Percentiles rank a stretch among this genome's conserved stretches.
Conservation (phyloP, 2,888 invertebrate genomes). For the Meliscaeva auricollis region DNA sequence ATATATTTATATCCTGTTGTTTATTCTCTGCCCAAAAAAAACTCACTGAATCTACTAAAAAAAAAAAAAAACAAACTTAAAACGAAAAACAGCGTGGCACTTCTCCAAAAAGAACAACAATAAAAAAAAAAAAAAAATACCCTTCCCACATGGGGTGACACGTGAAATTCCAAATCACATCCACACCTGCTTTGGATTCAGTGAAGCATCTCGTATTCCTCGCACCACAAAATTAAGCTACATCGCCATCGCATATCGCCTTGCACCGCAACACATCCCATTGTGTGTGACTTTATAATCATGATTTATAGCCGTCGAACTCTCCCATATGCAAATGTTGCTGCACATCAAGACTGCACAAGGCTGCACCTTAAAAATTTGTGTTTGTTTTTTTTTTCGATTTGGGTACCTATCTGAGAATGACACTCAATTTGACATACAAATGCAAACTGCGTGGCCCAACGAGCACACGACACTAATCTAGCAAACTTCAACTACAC, state of each 20-base stretch:
- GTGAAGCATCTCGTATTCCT: slow-evolving; percentile 21
- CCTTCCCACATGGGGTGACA: slow-evolving; percentile 17
- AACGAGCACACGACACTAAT: slow-evolving; percentile 35
- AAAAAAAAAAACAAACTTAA: neutral
- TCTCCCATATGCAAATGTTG: slow-evolving; percentile 52
- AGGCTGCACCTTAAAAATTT: slow-evolving; percentile 39
- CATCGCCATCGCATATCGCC: too few species aligned
- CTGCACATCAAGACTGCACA: slow-evolving; percentile 18
- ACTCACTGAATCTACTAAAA: neutral
- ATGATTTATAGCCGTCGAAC: slow-evolving; percentile 64
- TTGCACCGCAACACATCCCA: neutral
- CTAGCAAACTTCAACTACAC: slow-evolving; percentile 20
- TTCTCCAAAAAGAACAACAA: neutral
- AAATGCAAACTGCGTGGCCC: slow-evolving; percentile 6
- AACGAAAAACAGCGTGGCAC: neutral
- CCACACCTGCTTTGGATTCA: slow-evolving; percentile 66
- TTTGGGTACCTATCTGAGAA: slow-evolving; percentile 40
- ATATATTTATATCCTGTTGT: too few species aligned
- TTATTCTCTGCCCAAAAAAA: neutral
- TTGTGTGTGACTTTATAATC: slow-evolving; percentile 54
- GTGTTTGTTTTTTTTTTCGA: neutral
- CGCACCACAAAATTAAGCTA: slow-evolving; percentile 1
- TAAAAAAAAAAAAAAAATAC: neutral
- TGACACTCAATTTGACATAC: slow-evolving; percentile 58
- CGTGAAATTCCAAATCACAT: slow-evolving; percentile 55